Evolutionary conservation across 2,113 vertebrate species (phyloP), one percentile per base, ranked within the genome.

Genomic region (Lanius ludovicianus): DNA sequence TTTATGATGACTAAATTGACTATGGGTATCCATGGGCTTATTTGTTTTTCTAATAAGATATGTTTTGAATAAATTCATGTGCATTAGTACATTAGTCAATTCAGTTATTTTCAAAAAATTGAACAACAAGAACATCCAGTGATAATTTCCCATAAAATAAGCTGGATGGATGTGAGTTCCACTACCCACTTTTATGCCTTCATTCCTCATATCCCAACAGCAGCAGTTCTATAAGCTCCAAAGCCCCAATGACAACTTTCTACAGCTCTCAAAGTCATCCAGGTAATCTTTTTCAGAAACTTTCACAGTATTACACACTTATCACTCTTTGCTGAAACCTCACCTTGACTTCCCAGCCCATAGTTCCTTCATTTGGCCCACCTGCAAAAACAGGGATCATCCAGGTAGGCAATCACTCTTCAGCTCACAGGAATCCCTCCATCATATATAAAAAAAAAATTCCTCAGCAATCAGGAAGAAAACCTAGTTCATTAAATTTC

Each of bases 331-430:
- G 16, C 8, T 24, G 15, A 50, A 59, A 37, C 7, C 11, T 60
- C 50, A 47, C 19, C 55, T 33, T 4, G 27, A 12, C 30, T 8
- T 5, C 44, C 31, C 35, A 63, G 30, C 30, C 15, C 6, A 4
- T 0, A 10, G 3, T 18, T 23, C 9, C 1, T 4, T 28, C 11
- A 30, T 14, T 10, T 27, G 6, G 7, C 7, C 10, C 14, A 39
- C 28, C 33, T 39, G 23, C 7, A 52, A 35, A 27, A 78, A n/a
- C 3, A 1, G 22, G 9, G 4, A 22, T 22, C 2, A 1, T 31
- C 21, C 59, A 49, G 24, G 22, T 8, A 5, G 41, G 13, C 39
- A 50, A 17, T 27, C 0, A 0, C 31, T 62, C 24, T 28, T 46
- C 28, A 78, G 42, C 30, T 71, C 49, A 24, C 46, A 14, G 63